These are phyloP conservation scores for Cricetomys ansorgei DNA, from an alignment of 2,113 vertebrate genomes.

Conservation along the genomic window DNA sequence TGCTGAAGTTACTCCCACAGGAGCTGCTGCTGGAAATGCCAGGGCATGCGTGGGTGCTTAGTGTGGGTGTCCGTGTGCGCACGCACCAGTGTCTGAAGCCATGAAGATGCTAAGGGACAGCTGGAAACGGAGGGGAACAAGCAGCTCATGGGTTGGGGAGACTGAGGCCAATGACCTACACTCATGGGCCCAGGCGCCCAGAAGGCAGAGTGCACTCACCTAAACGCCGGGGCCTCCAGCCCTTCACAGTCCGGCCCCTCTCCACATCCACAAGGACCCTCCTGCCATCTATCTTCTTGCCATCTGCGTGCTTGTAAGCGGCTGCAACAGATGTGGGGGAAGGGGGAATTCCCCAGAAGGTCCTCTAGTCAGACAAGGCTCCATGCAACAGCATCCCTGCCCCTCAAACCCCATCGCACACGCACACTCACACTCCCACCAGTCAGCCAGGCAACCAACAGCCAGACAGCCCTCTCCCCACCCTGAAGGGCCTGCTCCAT, in stretches of 20 bases:
- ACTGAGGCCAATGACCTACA: too few relatives aligned
- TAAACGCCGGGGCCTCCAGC: conserved; percentile 94
- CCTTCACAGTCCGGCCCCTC: conserved; percentile 95
- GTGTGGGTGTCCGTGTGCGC: background rate
- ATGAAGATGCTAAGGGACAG: background rate
- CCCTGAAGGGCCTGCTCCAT: conserved; percentile 82
- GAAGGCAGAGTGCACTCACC: conserved; percentile 81
- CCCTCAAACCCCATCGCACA: background rate
- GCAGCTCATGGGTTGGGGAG: background rate
- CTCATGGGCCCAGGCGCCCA: too few relatives aligned
- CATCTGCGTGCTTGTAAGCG: conserved; percentile 96
- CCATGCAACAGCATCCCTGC: background rate
- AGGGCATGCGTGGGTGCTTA: background rate
- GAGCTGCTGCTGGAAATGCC: background rate
- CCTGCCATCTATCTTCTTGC: conserved; percentile 96
- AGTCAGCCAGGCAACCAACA: conserved; percentile 78
- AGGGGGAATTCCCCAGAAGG: conserved; percentile 77
- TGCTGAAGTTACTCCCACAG: background rate
- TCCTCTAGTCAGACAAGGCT: conserved; percentile 65
- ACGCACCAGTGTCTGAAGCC: background rate
- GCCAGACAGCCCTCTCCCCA: conserved; percentile 71
- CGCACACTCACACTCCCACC: conserved; percentile 59
- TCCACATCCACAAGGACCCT: conserved; percentile 96
- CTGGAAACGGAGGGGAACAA: background rate
- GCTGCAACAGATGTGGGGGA: conserved; percentile 89